Evolutionary conservation across 2,797 vertebrate species (phyloP).

Genomic region (Poeciliopsis turneri): DNA sequence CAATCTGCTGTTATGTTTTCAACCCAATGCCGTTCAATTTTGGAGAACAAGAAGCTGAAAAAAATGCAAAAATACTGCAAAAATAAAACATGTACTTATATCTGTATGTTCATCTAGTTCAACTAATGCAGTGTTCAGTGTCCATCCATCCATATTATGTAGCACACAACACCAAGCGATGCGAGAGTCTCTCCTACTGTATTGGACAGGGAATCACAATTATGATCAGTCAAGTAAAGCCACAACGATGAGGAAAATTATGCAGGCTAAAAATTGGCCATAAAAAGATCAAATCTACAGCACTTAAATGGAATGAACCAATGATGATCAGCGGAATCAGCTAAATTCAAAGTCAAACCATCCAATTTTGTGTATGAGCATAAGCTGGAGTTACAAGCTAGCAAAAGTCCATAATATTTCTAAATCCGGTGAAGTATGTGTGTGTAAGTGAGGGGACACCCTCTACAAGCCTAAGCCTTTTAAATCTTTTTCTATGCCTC

Average conservation of each 20-base stretch:
- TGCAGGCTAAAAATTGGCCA: conserved; percentile 48
- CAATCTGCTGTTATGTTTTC: not conserved
- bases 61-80: not conserved
- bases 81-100: not conserved
- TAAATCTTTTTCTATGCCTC: conserved; percentile 63
- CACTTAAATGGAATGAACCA: conserved; percentile 17
- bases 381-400: conserved; percentile 37
- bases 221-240: conserved; percentile 22
- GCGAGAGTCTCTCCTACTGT: conserved; percentile 48
- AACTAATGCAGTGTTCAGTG: conserved; percentile 19
- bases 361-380: conserved; percentile 14
- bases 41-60: conserved; percentile 12
- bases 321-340: conserved; percentile 12
- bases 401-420: conserved; percentile 48
- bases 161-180: conserved; percentile 30
- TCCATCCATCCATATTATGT: conserved; percentile 37
- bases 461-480: conserved; percentile 55
- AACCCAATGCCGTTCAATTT: conserved; percentile 2
- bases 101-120: not conserved
- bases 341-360: conserved; percentile 1
- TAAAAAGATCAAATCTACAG: conserved; percentile 14
- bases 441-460: conserved; percentile 57
- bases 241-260: conserved; percentile 13
- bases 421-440: conserved; percentile 50
- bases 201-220: conserved; percentile 61